Base-by-base conservation (phyloP, 2,888 invertebrate species). In the Heliconius cydno region DNA sequence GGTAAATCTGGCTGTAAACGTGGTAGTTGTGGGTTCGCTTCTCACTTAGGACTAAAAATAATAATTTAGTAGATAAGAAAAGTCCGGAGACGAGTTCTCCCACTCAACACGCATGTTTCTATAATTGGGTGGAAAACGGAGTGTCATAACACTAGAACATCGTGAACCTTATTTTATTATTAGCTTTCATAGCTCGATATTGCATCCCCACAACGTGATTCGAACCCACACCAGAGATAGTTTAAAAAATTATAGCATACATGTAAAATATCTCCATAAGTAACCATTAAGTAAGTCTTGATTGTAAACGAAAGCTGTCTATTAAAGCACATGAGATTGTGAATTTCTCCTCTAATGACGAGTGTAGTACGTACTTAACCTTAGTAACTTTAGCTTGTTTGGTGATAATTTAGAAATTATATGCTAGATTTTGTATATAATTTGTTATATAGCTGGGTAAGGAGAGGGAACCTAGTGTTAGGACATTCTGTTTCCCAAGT, bases 291-390 rank as follows among this genome's bases (percentile, higher is more conserved):
- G 28, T 70, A 41, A 71, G 19, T 9, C 41, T 30, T 22, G 52
- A 72, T 52, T n/a, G 38, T 63, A 74, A 73, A 74, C 28, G 78
- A 78, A 78, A 78, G 78, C 60, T 67, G 57, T 25, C 73, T 52
- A 74, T 73, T 77, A 71, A 77, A 65, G 77, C 63, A 46, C 71
- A 77, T 63, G 71, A 77, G 70, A 12, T 72, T 28, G 78, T 67
- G 30, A 72, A 73, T 78, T 78, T 74, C 78, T 67, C 78, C n/a
- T 34, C 74, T 74, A 78, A 78, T 67, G 78, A 68, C 73, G 38
- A 60, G 52, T 19, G 28, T 25, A 30, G 34, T 72, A 38, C 52
- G 71, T 66, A 67, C 65, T 28, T 65, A 30, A 60, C 60, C 60
- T 60, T n/a, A n/a, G n/a, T n/a, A 57, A n/a, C 28, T 65, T 65